phyloP scores from a whole-genome alignment of 2,797 vertebrate species.

The Synanceia verrucosa region DNA sequence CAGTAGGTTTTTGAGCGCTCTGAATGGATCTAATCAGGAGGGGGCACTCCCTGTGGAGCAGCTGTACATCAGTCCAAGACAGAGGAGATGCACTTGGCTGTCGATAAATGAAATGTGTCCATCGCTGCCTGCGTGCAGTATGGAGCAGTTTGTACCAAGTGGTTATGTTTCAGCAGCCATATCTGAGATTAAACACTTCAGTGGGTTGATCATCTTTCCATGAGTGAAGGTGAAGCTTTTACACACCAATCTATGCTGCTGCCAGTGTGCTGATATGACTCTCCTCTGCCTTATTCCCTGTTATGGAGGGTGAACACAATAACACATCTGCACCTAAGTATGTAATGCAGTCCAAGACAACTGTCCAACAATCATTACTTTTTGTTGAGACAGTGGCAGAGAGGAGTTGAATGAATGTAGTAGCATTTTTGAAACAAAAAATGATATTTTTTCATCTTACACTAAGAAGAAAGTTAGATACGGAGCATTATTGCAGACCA shows the following conservation, averaged over 20 bases:
- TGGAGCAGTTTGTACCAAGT: conserved; percentile 21
- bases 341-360: background rate
- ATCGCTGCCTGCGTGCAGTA: background rate
- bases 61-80: conserved; percentile 28
- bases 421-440: background rate
- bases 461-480: background rate
- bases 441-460: background rate
- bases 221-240: conserved; percentile 61
- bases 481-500: background rate
- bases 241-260: conserved; percentile 13
- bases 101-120: conserved; percentile 41
- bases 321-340: conserved; percentile 23
- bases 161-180: conserved; percentile 54
- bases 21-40: conserved; percentile 28
- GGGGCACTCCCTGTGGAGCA: conserved; percentile 28
- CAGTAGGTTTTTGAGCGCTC: conserved; percentile 7
- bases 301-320: background rate
- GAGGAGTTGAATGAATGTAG: conserved; percentile 1
- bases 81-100: conserved; percentile 28
- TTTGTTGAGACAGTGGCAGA: background rate
- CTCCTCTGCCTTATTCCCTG: conserved; percentile 18
- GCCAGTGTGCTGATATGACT: conserved; percentile 23
- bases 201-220: conserved; percentile 59
- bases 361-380: background rate
- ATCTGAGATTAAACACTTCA: conserved; percentile 62